A percentile compares a stretch with the other conserved stretches of the same genome.
These are phyloP conservation scores for Malurus melanocephalus DNA, from an alignment of 2,113 vertebrate species.

Conservation along the genomic window DNA sequence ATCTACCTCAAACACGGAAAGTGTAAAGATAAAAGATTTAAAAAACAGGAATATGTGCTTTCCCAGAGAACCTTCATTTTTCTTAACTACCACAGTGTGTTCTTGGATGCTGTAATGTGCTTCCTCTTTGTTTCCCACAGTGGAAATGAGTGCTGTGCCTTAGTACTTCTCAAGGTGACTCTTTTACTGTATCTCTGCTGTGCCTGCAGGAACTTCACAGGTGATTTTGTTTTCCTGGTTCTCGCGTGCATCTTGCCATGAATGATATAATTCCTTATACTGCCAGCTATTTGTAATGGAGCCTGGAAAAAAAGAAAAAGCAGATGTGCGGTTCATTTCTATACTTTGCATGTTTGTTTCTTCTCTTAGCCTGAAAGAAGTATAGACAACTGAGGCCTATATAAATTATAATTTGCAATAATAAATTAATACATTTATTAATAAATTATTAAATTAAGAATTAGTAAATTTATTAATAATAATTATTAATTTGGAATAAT, in stretches of 20 bases:
- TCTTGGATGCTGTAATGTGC: neutral
- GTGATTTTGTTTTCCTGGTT: neutral
- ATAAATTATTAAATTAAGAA: no score
- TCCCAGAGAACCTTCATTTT: neutral
- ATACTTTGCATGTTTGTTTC: neutral
- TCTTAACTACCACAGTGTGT: neutral
- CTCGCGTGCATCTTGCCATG: neutral
- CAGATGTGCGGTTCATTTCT: neutral
- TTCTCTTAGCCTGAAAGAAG: neutral
- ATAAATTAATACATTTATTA: no score
- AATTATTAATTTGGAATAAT: no score
- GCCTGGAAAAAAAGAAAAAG: neutral
- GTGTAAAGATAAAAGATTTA: neutral
- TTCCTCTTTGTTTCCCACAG: neutral
- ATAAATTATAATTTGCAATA: neutral
- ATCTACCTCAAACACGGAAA: neutral
- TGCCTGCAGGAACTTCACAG: neutral
- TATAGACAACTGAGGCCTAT: neutral
- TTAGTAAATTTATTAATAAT: no score
- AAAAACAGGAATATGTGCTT: neutral
- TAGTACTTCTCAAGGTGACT: slow-evolving; percentile 47
- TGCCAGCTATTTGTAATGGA: neutral
- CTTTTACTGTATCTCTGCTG: slow-evolving; percentile 1
- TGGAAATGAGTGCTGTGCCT: slow-evolving; percentile 3
- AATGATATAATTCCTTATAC: neutral